Conservation (phyloP, 2,888 invertebrate genomes). For the Timema cristinae region DNA sequence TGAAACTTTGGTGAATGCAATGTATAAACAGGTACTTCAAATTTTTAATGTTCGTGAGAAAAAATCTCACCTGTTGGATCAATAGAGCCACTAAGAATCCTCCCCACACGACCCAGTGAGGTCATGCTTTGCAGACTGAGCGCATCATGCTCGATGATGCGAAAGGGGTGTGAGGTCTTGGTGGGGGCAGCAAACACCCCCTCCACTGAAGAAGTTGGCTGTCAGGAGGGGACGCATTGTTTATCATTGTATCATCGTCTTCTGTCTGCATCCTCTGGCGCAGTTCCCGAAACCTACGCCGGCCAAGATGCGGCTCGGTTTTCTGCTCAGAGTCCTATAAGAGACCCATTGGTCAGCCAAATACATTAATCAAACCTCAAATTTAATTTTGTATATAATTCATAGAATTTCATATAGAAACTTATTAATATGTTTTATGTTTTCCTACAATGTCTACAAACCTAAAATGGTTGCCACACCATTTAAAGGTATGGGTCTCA, state of each 20-base stretch:
- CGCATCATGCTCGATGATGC: conserved; percentile 83
- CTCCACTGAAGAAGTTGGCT: conserved; percentile 76
- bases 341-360: too few relatives aligned
- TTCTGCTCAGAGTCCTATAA: not conserved
- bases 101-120: conserved; percentile 77
- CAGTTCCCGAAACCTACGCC: conserved; percentile 77
- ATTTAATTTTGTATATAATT: too few relatives aligned
- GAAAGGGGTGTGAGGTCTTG: conserved; percentile 70
- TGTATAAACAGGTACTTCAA: too few relatives aligned
- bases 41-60: too few relatives aligned
- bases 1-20: too few relatives aligned
- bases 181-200: conserved; percentile 64
- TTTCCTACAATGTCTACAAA: too few relatives aligned
- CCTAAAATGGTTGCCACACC: too few relatives aligned
- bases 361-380: too few relatives aligned
- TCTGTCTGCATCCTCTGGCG: conserved; percentile 83
- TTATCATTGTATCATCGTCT: conserved; percentile 67
- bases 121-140: conserved; percentile 86
- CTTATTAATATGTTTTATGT: too few relatives aligned
- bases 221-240: conserved; percentile 66
- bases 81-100: conserved; percentile 64
- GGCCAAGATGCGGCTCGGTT: conserved; percentile 44
- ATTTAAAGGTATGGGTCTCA: too few relatives aligned
- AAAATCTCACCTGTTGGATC: conserved; percentile 27
- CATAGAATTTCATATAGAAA: too few relatives aligned